Percentiles rank a stretch among this genome's conserved stretches.
phyloP scores from a whole-genome alignment of 2,113 vertebrate species.

The Pluvianellus socialis region DNA sequence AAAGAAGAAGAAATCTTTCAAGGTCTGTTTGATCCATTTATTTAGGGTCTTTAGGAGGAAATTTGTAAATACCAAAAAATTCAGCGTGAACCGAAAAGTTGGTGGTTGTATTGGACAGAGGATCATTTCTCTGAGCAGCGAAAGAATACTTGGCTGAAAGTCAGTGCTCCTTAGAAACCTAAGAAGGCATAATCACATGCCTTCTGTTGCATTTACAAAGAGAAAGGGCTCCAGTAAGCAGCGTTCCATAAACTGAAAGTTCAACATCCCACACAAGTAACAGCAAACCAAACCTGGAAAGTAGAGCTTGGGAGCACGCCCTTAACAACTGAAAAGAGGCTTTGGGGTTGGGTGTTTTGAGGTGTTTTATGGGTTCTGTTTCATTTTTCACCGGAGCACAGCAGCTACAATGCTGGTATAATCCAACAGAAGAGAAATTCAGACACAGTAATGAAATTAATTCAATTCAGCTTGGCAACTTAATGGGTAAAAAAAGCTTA shows the following conservation, averaged over 20 bases:
- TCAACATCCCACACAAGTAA: rapidly evolving
- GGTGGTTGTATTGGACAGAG: background rate
- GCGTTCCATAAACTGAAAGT: background rate
- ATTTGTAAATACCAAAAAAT: background rate
- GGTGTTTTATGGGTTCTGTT: rapidly evolving
- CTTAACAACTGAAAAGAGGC: background rate
- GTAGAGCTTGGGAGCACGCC: background rate
- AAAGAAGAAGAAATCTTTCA: background rate
- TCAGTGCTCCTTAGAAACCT: background rate
- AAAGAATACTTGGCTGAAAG: background rate
- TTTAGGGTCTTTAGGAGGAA: background rate
- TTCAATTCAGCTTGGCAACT: background rate
- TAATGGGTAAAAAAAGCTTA: background rate
- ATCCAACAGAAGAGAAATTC: background rate
- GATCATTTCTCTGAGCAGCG: background rate
- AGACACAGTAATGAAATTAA: background rate
- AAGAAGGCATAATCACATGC: background rate
- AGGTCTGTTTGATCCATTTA: background rate
- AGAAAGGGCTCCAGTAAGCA: background rate
- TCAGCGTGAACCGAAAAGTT: background rate
- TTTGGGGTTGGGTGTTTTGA: background rate
- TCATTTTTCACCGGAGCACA: background rate
- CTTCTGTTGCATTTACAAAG: background rate
- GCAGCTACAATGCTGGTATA: background rate
- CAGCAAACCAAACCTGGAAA: background rate